phyloP scores from a whole-genome alignment of 2,888 invertebrate species.

The Noctuana brunneofusca region DNA sequence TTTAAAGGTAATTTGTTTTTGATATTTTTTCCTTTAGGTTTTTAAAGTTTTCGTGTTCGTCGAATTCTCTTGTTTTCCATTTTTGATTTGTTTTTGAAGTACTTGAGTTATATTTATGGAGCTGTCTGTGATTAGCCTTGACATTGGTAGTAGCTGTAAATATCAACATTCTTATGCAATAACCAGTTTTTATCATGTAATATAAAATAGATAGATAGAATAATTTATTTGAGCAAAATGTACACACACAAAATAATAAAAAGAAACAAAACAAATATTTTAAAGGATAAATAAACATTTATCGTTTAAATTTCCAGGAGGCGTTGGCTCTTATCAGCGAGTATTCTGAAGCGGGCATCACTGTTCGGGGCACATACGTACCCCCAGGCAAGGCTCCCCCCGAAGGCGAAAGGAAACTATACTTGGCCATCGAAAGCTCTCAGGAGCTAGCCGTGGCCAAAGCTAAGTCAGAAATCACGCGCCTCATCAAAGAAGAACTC shows the following conservation, averaged over 20 bases:
- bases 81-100: neutral
- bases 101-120: too few species aligned
- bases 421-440: constrained; percentile 99
- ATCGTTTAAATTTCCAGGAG: constrained; percentile 84
- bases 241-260: too few species aligned
- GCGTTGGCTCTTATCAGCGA: constrained; percentile 98
- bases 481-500: constrained; percentile 98
- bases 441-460: constrained; percentile 97
- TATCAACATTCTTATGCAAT: neutral
- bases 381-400: constrained; percentile 94
- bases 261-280: too few species aligned
- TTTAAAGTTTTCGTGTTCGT: neutral
- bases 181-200: neutral
- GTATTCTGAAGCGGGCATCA: constrained; percentile 99
- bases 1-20: constrained; percentile 35
- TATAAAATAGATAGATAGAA: too few species aligned
- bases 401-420: constrained; percentile 97
- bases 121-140: too few species aligned
- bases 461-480: constrained; percentile 98
- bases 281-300: too few species aligned
- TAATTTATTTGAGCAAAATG: too few species aligned
- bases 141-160: too few species aligned
- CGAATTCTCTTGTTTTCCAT: neutral
- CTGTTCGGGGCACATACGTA: constrained; percentile 98
- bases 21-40: neutral